Evolutionary conservation across 2,797 vertebrate species (phyloP).

Genomic region (Cuniculus paca): DNA sequence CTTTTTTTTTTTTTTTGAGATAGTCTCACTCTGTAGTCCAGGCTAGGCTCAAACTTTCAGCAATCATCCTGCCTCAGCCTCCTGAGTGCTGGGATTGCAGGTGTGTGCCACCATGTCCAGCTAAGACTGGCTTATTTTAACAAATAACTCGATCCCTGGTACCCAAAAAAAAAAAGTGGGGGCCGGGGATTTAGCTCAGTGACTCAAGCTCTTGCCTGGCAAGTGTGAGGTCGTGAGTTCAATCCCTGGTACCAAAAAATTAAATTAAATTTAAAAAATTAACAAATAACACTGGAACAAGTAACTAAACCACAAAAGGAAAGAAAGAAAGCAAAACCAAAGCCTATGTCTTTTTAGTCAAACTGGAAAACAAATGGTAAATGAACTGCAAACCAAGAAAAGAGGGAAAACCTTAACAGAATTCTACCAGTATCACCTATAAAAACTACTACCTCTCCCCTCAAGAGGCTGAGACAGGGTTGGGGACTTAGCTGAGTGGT

Average conservation of each 20-base stretch:
- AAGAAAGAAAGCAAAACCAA: background rate
- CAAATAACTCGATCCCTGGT: no score
- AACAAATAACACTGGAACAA: constrained; percentile 46
- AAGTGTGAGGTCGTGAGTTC: no score
- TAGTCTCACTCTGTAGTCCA: background rate
- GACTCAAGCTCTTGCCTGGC: no score
- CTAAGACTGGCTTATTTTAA: constrained; percentile 12
- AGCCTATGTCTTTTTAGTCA: background rate
- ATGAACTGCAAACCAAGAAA: constrained; percentile 52
- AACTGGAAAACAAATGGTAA: constrained; percentile 5
- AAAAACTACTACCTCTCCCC: constrained; percentile 20
- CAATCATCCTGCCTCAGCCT: background rate
- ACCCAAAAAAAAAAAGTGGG: no score
- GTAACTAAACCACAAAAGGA: background rate
- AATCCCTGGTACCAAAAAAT: no score
- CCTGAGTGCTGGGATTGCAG: background rate
- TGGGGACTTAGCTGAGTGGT: no score
- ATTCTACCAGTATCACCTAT: background rate
- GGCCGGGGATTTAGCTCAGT: no score
- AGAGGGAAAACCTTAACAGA: background rate
- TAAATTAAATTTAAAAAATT: no score
- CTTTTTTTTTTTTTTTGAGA: background rate
- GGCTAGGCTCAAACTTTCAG: background rate
- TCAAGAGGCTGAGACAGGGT: no score
- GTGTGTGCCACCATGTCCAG: background rate